These are phyloP conservation scores for Odontomachus brunneus DNA, from an alignment of 1,140 invertebrate species.

Conservation along the genomic window DNA sequence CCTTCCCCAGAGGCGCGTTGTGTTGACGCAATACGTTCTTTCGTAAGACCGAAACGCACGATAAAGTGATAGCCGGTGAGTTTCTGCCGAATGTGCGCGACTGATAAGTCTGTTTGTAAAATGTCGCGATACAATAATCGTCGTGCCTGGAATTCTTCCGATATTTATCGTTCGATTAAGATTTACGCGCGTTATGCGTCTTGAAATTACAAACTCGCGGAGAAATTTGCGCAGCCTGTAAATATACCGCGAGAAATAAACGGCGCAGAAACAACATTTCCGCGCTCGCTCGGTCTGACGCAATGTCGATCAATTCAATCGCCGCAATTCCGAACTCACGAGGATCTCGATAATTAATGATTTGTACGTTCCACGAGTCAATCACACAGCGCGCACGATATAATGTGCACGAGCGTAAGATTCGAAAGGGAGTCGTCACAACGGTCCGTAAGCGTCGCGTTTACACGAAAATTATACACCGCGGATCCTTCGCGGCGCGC, in stretches of 20 bases:
- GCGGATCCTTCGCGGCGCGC: background rate
- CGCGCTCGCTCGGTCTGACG: constrained; percentile 10
- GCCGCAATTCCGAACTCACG: too few species aligned
- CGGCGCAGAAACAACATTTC: background rate
- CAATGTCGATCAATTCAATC: constrained; percentile 5
- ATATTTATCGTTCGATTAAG: constrained; percentile 28
- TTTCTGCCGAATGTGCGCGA: constrained; percentile 12
- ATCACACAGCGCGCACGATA: background rate
- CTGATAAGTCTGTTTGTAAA: constrained; percentile 41
- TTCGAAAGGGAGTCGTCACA: background rate
- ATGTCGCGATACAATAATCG: background rate
- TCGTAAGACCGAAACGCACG: constrained; percentile 8
- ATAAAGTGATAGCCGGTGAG: constrained; percentile 5
- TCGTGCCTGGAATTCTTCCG: constrained; percentile 5
- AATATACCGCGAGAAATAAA: too few species aligned
- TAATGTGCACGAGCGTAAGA: background rate
- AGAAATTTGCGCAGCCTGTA: too few species aligned
- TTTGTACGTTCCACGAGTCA: background rate
- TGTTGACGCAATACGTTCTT: constrained; percentile 3
- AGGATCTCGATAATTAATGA: constrained; percentile 1
- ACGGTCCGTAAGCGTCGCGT: background rate
- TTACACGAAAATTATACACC: background rate
- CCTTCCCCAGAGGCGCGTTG: background rate
- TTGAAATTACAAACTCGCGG: background rate
- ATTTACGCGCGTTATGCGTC: constrained; percentile 18